Base-by-base conservation (phyloP, 2,113 vertebrate species). In the Thryonomys swinderianus region DNA sequence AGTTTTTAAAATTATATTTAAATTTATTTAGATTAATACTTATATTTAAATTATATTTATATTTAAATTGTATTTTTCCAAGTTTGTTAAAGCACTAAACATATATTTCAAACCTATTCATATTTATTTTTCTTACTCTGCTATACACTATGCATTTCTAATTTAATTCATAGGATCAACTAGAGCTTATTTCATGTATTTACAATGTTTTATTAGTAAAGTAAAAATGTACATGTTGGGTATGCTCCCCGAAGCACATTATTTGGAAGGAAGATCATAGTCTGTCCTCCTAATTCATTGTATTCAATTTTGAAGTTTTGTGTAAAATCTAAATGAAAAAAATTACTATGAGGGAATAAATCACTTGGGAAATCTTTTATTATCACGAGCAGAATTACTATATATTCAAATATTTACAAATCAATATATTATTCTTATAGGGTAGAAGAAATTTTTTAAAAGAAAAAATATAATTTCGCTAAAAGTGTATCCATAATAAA, bases 361-460 rank as follows among this genome's bases (percentile, higher is more conserved):
- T 16, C 0, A 37, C 0, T 73, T 95, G 86, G 42, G 71, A 85
- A 74, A 76, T 21, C 42, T 64, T 57, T n/a, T 76, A 2, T 71
- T 32, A 64, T 89, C 69, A 90, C 81, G 57, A 9, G 85, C 85
- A 76, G 2, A 78, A 14, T 69, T 88, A 51, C 20, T n/a, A 34
- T 45, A 1, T 14, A 57, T 95, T 85, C 34, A 69, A 71, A 81
- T 90, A 80, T 45, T 88, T 92, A 37, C 14, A 88, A 94, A 74
- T n/a, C 13, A 76, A 55, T 62, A 7, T 84, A 1, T 69, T 69
- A 17, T 20, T 10, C n/a, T 37, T n/a, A 20, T n/a, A 17, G 32
- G 66, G n/a, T 69, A 37, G 66, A 69, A 37, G n/a, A 37, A 69
- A 69, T 37, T 37, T 37, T 69, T 5, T n/a, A 67, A 18, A 67